Evolutionary conservation across 2,888 invertebrate genomes (phyloP).

Genomic region (Epinotia ramella): DNA sequence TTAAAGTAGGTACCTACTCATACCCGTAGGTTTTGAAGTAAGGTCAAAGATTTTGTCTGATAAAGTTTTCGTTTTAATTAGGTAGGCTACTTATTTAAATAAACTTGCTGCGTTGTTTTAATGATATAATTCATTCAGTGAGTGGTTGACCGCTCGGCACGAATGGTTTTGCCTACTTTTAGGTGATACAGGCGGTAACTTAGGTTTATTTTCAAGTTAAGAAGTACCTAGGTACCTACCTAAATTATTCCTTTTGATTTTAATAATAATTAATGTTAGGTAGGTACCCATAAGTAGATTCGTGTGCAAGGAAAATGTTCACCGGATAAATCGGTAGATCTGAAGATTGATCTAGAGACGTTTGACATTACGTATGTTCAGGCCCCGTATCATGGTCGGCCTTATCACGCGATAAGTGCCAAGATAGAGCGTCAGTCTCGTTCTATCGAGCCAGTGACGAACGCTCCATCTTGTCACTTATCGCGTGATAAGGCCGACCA

Average conservation of each 20-base stretch:
- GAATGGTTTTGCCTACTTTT: slow-evolving; percentile 12
- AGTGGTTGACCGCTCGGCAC: slow-evolving; percentile 26
- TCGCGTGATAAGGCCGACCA: no score
- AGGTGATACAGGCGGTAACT: neutral
- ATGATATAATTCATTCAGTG: slow-evolving; percentile 28
- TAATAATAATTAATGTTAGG: neutral
- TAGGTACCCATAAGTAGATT: neutral
- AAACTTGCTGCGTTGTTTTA: slow-evolving; percentile 15
- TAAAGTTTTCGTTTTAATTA: slow-evolving; percentile 31
- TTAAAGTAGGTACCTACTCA: no score
- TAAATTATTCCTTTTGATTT: neutral
- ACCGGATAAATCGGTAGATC: no score
- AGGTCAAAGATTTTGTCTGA: slow-evolving; percentile 10
- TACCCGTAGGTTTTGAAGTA: neutral
- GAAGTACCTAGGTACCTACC: neutral
- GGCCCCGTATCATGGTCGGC: no score
- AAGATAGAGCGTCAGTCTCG: no score
- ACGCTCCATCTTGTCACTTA: no score
- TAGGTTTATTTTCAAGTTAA: neutral
- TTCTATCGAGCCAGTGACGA: no score
- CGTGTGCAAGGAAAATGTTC: neutral
- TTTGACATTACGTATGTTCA: no score
- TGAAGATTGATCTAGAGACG: no score
- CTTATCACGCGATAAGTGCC: no score
- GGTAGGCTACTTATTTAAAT: slow-evolving; percentile 12